Percentiles rank a stretch among this genome's conserved stretches.
Evolutionary conservation across 2,797 vertebrate genomes (phyloP).

Genomic region (Megalops cyprinoides): DNA sequence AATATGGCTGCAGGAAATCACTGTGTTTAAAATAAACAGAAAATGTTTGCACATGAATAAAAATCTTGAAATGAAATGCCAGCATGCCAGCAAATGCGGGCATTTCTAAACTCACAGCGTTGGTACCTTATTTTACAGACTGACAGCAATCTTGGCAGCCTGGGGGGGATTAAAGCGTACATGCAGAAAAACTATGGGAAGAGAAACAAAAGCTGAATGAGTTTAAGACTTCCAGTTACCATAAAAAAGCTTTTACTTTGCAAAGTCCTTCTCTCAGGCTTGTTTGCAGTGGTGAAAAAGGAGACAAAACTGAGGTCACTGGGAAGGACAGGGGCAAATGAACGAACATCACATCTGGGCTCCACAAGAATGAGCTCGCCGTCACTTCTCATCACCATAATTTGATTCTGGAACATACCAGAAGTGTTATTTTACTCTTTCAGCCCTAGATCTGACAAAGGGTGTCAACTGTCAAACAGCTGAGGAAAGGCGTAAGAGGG

Average conservation of each 20-base stretch:
- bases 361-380: background rate
- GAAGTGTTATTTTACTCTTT: background rate
- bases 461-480: background rate
- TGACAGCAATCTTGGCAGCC: background rate
- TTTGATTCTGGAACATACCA: background rate
- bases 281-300: background rate
- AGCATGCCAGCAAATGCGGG: background rate
- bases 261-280: background rate
- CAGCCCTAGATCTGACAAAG: background rate
- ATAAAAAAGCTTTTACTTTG: background rate
- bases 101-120: background rate
- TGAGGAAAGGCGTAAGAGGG: background rate
- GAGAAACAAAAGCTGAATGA: background rate
- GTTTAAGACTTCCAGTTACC: constrained; percentile 2
- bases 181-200: background rate
- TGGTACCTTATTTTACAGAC: background rate
- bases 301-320: background rate
- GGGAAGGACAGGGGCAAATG: background rate
- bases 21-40: background rate
- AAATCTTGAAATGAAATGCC: background rate
- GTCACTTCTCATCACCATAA: background rate
- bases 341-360: background rate
- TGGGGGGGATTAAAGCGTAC: background rate
- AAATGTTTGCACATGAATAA: background rate
- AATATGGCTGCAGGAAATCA: background rate